Percentiles rank a stretch among this genome's conserved stretches.
These are phyloP conservation scores for Scyliorhinus canicula DNA, from an alignment of 2,797 vertebrate genomes.

Conservation along the genomic window DNA sequence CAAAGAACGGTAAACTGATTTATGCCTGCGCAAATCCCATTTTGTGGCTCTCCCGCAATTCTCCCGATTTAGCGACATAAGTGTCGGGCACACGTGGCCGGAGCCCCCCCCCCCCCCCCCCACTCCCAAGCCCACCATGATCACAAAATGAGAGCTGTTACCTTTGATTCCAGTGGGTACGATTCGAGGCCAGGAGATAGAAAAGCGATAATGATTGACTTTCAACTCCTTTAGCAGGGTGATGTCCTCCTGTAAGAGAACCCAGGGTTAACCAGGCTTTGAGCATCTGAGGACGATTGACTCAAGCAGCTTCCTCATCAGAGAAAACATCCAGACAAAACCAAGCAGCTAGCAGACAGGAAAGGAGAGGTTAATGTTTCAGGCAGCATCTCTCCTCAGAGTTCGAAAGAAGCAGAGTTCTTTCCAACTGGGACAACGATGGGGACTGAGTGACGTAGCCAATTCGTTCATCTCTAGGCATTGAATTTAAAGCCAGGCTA, in stretches of 20 bases:
- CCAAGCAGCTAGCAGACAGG: background rate
- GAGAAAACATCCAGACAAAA: background rate
- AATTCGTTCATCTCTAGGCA: background rate
- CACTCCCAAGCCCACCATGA: too few species aligned
- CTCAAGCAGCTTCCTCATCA: background rate
- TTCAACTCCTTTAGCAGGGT: slow-evolving; percentile 75
- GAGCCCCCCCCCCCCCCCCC: too few species aligned
- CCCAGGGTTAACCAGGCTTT: background rate
- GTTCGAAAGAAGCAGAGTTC: background rate
- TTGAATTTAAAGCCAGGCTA: background rate
- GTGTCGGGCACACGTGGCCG: too few species aligned
- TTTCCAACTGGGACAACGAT: background rate
- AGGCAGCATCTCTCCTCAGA: background rate
- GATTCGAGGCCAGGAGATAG: slow-evolving; percentile 85
- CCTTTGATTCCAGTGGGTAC: slow-evolving; percentile 82
- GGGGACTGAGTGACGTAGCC: background rate
- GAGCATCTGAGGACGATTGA: background rate
- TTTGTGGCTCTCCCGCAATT: too few species aligned
- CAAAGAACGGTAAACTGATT: too few species aligned
- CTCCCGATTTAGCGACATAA: too few species aligned
- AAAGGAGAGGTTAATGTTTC: background rate
- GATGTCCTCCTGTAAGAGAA: slow-evolving; percentile 70
- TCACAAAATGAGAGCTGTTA: slow-evolving; percentile 48
- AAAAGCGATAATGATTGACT: slow-evolving; percentile 80
- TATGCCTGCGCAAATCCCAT: too few species aligned